phyloP scores from a whole-genome alignment of 2,113 vertebrate species.

The Jaculus jaculus region DNA sequence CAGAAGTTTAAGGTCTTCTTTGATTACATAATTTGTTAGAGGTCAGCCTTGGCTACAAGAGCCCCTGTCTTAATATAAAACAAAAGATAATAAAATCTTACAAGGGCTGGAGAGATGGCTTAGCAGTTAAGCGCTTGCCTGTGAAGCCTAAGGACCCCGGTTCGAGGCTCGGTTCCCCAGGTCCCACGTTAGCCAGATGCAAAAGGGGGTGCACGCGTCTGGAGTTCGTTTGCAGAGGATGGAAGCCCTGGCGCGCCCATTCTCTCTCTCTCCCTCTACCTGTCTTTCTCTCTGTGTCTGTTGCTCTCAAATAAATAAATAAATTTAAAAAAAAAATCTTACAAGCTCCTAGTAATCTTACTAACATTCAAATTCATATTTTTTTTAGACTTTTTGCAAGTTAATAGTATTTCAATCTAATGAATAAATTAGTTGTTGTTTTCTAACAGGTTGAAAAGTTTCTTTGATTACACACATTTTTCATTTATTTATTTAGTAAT shows the following conservation, averaged over 20 bases:
- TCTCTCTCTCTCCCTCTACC: no score
- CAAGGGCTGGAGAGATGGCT: no score
- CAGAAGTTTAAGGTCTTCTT: background rate
- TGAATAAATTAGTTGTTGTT: conserved; percentile 1
- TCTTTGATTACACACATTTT: background rate
- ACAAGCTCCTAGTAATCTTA: background rate
- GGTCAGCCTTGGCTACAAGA: background rate
- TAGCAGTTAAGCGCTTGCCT: no score
- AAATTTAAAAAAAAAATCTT: background rate
- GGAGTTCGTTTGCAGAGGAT: no score
- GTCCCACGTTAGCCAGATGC: no score
- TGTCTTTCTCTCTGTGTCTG: no score
- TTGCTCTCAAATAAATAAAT: no score
- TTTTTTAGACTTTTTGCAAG: background rate
- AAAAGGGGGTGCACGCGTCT: no score
- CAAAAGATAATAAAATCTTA: background rate
- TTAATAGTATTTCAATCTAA: background rate
- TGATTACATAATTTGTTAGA: background rate
- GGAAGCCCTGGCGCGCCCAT: no score
- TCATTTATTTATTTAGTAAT: background rate
- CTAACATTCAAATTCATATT: background rate
- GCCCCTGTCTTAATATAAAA: no score
- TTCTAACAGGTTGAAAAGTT: background rate
- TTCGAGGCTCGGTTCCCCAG: no score
- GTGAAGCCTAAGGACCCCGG: no score